Conservation (phyloP, 2,888 invertebrate species). For the Lysandra coridon region DNA sequence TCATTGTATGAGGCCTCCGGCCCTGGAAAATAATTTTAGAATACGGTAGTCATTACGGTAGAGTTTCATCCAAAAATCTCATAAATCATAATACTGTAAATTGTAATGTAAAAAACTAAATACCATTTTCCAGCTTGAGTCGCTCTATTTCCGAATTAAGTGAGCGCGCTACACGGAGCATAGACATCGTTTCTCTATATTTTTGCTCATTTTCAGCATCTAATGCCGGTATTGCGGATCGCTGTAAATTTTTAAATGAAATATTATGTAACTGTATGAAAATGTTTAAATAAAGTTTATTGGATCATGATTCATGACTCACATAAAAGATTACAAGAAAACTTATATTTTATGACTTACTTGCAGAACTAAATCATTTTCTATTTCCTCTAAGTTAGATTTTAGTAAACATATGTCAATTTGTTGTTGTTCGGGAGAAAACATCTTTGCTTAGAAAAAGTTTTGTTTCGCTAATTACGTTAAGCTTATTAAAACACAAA, state of each 20-base stretch:
- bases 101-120: slow-evolving; percentile 32
- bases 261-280: slow-evolving; percentile 37
- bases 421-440: slow-evolving; percentile 63
- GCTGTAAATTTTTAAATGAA: slow-evolving; percentile 44
- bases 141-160: slow-evolving; percentile 54
- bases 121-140: slow-evolving; percentile 55
- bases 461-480: background rate
- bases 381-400: slow-evolving; percentile 62
- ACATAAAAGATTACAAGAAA: background rate
- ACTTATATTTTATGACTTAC: slow-evolving; percentile 46
- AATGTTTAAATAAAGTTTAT: background rate
- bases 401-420: slow-evolving; percentile 65
- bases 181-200: slow-evolving; percentile 54
- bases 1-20: background rate
- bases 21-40: background rate
- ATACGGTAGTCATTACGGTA: background rate
- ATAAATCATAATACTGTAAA: background rate
- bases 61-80: background rate
- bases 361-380: slow-evolving; percentile 57
- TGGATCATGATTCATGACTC: background rate
- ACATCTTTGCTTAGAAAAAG: slow-evolving; percentile 48
- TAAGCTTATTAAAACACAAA: background rate
- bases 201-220: slow-evolving; percentile 61
- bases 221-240: slow-evolving; percentile 54
- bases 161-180: slow-evolving; percentile 52